Conservation (phyloP, 2,113 vertebrate species). For the Sinocyclocheilus rhinocerous region DNA sequence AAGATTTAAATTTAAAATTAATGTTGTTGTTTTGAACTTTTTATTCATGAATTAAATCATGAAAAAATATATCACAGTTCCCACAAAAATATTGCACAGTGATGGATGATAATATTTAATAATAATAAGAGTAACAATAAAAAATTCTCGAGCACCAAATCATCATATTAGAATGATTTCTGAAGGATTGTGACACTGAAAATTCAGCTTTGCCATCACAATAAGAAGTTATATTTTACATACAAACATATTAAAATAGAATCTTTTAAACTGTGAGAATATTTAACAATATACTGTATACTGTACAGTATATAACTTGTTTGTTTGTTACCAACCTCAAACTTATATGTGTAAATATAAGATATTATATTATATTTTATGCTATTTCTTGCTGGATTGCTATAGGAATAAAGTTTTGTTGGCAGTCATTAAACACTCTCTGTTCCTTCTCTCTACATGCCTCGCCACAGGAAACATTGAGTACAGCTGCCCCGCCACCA, state of each 20-base stretch:
- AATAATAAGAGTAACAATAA: background rate
- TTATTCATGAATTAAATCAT: background rate
- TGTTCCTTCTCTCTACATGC: conserved; percentile 64
- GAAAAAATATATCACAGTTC: background rate
- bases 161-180: background rate
- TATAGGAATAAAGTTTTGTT: background rate
- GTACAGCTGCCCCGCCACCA: conserved; percentile 98
- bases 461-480: conserved; percentile 92
- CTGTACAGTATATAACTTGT: background rate
- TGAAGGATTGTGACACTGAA: background rate
- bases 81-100: background rate
- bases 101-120: too few species aligned
- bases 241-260: background rate
- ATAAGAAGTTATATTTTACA: background rate
- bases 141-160: background rate
- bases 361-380: background rate
- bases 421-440: conserved; percentile 52
- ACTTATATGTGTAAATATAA: background rate
- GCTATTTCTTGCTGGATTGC: background rate
- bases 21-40: background rate
- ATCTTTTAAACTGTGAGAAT: background rate
- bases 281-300: background rate
- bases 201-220: background rate
- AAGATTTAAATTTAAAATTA: background rate
- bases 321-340: background rate